These are phyloP conservation scores for Neoaliturus tenellus DNA, from an alignment of 2,888 invertebrate genomes.

Conservation along the genomic window DNA sequence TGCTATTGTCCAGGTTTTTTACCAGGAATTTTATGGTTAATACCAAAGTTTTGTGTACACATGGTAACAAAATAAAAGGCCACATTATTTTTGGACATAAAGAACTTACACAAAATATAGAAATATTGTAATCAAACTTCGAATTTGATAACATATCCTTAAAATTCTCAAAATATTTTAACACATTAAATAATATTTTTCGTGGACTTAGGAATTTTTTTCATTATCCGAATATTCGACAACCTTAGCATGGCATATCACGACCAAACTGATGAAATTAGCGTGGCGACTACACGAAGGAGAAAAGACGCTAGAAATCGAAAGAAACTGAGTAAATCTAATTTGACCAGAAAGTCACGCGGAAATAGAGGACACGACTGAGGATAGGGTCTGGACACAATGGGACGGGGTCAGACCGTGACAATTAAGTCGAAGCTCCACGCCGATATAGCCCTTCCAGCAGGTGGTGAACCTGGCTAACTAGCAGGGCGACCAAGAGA, in stretches of 20 bases:
- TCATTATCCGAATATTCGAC: too few species aligned
- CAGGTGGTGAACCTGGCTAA: neutral
- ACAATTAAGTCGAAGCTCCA: neutral
- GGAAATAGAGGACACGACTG: constrained; percentile 14
- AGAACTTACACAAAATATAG: too few species aligned
- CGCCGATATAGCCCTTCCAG: neutral
- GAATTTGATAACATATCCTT: too few species aligned
- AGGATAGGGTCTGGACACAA: neutral
- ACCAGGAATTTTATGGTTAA: too few species aligned
- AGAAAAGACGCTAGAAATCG: neutral
- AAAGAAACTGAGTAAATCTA: constrained; percentile 16
- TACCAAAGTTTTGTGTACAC: too few species aligned
- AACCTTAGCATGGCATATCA: constrained; percentile 5
- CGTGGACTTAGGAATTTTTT: too few species aligned
- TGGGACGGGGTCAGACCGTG: constrained; percentile 5
- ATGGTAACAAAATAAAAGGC: too few species aligned
- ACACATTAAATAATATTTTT: too few species aligned
- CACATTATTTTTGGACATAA: too few species aligned
- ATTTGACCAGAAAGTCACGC: constrained; percentile 27
- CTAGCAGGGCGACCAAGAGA: neutral
- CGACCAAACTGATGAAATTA: neutral
- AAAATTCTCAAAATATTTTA: too few species aligned
- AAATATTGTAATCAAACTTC: too few species aligned
- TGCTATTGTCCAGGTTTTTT: too few species aligned
- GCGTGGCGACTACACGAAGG: neutral